Base-by-base conservation (phyloP, 2,888 invertebrate genomes). In the Drosophila pegasa region DNA sequence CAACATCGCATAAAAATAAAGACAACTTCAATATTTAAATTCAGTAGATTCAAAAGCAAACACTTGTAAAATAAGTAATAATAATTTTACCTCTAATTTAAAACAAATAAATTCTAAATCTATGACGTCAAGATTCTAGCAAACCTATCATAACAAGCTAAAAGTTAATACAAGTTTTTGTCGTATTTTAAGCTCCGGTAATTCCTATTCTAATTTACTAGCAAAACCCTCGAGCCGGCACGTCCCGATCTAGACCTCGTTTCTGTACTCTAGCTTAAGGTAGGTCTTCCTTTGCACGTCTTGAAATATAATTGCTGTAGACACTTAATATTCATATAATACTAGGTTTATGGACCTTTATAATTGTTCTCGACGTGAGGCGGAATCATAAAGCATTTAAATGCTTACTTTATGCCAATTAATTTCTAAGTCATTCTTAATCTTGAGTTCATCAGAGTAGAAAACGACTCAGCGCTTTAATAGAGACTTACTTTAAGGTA, bases 281-380 rank as follows among this genome's bases (percentile, higher is more conserved):
- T 51, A 51, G 50, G 50, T 51, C 50, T 51, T 16, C 9, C 7
- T 25, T 33, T 31, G 48, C 12, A 25, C 25, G n/a, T 25, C 25
- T 35, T 25, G 7, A 25, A 25, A 48, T 12, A 31, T 20, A 31
- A 31, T 45, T 45, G 27, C 10, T 31, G 31, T 48, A 14, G 47
- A 8, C 47, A 27, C 7, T 48, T 25, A 35, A 35, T 22, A 16
- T 16, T 12, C 35, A 16, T 35, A 50, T 25, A 33, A 16, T n/a
- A 12, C 35, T n/a, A 1, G 35, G 16, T 35, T 50, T 50, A 35
- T 35, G 7, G 33, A 22, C 25, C 33, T 16, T 1, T 10, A 35
- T 50, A 50, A 50, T 35, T 25, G 33, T 3, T 22, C 20, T 25
- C n/a, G 25, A 35, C n/a, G 7, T 9, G 6, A 22, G 22, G 22